Conservation (phyloP, 2,113 vertebrate species). For the Saccopteryx bilineata region DNA sequence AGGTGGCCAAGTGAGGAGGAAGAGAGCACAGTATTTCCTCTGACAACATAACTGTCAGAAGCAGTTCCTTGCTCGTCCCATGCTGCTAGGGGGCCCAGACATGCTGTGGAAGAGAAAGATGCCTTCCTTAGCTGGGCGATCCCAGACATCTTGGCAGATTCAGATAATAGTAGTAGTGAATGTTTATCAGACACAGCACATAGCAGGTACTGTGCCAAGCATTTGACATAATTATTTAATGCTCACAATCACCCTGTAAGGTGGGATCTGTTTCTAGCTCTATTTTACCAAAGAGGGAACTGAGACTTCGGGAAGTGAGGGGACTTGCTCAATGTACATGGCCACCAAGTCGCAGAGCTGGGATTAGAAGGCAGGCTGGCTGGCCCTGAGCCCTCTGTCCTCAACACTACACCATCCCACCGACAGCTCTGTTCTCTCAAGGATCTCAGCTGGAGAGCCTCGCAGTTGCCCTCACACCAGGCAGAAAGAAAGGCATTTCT, state of each 20-base stretch:
- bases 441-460: background rate
- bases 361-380: background rate
- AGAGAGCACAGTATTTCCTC: background rate
- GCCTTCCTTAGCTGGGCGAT: background rate
- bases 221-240: background rate
- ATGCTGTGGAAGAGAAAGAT: background rate
- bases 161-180: background rate
- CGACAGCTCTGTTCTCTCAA: background rate
- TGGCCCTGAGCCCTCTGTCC: fast-evolving
- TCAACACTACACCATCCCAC: fast-evolving
- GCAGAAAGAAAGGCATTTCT: background rate
- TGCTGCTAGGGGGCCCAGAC: background rate
- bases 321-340: too few relatives aligned
- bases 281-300: background rate
- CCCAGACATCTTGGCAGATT: background rate
- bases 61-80: background rate
- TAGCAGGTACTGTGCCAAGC: background rate
- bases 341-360: background rate
- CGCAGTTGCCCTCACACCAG: background rate
- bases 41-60: background rate
- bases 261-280: background rate
- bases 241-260: background rate
- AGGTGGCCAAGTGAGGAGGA: background rate
- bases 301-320: background rate
- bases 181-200: fast-evolving